phyloP scores from a whole-genome alignment of 2,797 vertebrate genomes.

The Mus caroli region DNA sequence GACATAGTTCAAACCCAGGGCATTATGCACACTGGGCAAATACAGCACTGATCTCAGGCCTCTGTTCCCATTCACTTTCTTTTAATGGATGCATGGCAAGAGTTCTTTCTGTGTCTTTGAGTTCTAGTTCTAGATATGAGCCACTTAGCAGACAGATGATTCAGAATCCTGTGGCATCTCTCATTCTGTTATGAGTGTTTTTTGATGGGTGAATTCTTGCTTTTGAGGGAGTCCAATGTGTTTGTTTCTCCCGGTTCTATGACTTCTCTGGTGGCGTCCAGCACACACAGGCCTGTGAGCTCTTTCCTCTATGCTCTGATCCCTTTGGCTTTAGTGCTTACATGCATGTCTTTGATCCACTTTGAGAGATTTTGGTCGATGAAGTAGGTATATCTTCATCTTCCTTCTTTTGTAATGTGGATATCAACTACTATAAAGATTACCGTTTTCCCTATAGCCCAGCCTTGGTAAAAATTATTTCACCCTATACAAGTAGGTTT shows the following conservation, averaged over 20 bases:
- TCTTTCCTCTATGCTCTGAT: not conserved
- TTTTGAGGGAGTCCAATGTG: not conserved
- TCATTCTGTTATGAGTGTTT: not conserved
- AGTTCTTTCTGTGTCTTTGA: not conserved
- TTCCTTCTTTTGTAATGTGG: slow-evolving; percentile 26
- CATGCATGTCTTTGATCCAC: not conserved
- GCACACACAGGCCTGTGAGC: not conserved
- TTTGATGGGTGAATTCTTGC: slow-evolving; percentile 7
- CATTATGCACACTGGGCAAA: not conserved
- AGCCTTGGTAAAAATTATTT: not conserved
- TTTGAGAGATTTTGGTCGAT: slow-evolving; percentile 2
- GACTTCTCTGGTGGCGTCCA: not conserved
- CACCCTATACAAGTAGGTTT: not conserved
- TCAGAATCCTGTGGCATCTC: not conserved
- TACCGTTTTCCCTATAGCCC: not conserved
- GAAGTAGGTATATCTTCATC: not conserved
- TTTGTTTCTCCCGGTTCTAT: not conserved
- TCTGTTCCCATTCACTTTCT: not conserved
- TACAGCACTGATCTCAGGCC: not conserved
- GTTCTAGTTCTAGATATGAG: slow-evolving; percentile 32
- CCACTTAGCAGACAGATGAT: not conserved
- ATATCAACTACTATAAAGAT: slow-evolving; percentile 21
- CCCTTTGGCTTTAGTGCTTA: not conserved
- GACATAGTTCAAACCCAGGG: not conserved
- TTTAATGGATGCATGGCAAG: not conserved